Evolutionary conservation across 2,113 vertebrate species (phyloP).

Genomic region (Chloebia gouldiae): DNA sequence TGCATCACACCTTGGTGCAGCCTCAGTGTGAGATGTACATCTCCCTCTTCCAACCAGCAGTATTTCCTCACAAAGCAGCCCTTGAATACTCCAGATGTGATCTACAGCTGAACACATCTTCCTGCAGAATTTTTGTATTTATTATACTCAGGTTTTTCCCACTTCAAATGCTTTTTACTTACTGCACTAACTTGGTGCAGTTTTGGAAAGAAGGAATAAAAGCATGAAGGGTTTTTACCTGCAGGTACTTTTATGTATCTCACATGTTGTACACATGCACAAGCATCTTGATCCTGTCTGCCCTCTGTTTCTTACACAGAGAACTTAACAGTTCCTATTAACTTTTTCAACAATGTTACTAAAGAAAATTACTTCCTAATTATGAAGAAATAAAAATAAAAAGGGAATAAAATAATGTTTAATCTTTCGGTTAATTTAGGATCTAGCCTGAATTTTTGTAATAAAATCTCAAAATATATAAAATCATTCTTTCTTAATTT

Average conservation of each 20-base stretch:
- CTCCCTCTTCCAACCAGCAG: background rate
- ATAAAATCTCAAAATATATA: background rate
- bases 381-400: background rate
- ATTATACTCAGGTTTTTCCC: background rate
- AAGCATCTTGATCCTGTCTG: fast-evolving
- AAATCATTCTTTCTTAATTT: background rate
- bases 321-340: background rate
- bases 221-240: background rate
- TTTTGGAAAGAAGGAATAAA: background rate
- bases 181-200: background rate
- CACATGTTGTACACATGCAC: fast-evolving
- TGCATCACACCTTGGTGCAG: background rate
- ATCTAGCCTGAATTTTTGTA: background rate
- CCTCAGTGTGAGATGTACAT: background rate
- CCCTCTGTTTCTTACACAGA: background rate
- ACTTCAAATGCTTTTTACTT: background rate
- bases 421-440: background rate
- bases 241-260: background rate
- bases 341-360: background rate
- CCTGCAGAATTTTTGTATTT: background rate
- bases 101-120: background rate
- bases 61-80: background rate
- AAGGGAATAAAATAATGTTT: background rate
- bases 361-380: background rate
- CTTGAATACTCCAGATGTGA: background rate